Evolutionary conservation across 2,797 vertebrate species (phyloP).

Genomic region (Podargus strigoides): DNA sequence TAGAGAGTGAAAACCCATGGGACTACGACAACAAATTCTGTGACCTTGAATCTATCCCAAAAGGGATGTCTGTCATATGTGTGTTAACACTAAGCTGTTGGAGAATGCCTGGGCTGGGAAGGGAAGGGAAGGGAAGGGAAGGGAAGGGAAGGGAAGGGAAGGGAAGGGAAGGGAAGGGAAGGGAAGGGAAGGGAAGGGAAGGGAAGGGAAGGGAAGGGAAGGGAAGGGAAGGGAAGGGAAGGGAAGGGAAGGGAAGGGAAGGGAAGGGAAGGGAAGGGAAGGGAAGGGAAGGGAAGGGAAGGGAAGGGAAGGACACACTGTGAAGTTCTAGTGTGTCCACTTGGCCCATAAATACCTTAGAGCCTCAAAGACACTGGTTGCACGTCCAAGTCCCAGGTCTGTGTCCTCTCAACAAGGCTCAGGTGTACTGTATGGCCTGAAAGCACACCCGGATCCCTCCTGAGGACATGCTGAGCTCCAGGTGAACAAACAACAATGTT

Average conservation of each 20-base stretch:
- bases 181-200: too few relatives aligned
- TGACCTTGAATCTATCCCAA: neutral
- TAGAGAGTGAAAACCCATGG: neutral
- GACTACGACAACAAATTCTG: neutral
- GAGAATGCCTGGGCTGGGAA: too few relatives aligned
- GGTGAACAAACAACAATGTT: neutral
- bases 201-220: too few relatives aligned
- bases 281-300: too few relatives aligned
- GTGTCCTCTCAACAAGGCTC: neutral
- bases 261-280: too few relatives aligned
- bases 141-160: too few relatives aligned
- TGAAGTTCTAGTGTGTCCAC: neutral
- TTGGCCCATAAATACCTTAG: neutral
- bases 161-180: too few relatives aligned
- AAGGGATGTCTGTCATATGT: neutral
- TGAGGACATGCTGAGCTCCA: neutral
- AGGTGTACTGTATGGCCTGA: neutral
- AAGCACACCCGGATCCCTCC: neutral
- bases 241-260: too few relatives aligned
- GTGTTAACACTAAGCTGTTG: neutral
- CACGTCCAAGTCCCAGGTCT: neutral
- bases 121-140: too few relatives aligned
- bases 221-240: too few relatives aligned
- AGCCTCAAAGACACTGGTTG: neutral
- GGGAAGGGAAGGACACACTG: neutral